These are phyloP conservation scores for Rhizoglyphus robini DNA, from an alignment of 1,140 invertebrate species.

Conservation along the genomic window DNA sequence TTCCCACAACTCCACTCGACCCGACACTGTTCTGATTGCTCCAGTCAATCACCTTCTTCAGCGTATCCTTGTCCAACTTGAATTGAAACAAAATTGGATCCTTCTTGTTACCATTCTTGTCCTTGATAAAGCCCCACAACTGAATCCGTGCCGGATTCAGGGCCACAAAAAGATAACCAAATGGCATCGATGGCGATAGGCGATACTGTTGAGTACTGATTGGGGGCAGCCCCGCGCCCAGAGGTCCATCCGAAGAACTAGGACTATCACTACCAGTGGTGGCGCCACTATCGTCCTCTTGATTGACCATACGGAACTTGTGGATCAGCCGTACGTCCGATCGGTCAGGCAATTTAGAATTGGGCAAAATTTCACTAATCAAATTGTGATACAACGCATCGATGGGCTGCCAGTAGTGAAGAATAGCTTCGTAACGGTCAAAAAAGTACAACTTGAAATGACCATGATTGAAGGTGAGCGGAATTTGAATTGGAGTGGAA, in stretches of 20 bases:
- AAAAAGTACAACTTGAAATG: not conserved
- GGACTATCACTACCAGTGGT: not conserved
- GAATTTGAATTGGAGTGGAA: not conserved
- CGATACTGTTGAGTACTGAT: not conserved
- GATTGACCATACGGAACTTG: not conserved
- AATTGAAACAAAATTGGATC: not conserved
- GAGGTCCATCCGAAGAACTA: not conserved
- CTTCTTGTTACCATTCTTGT: not conserved
- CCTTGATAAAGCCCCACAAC: not conserved
- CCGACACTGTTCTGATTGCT: not conserved
- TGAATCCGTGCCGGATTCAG: not conserved
- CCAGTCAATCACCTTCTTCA: not conserved
- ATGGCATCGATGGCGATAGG: not conserved
- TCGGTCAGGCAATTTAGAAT: not conserved
- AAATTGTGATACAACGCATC: not conserved
- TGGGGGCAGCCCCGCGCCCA: not conserved
- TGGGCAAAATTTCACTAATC: not conserved
- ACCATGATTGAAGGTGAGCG: not conserved
- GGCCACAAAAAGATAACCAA: not conserved
- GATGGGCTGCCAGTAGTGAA: conserved; percentile 6
- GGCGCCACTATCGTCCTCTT: not conserved
- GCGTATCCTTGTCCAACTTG: not conserved
- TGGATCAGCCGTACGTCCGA: not conserved
- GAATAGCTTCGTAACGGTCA: not conserved
- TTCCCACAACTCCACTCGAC: no score